These are phyloP conservation scores for Urocynchramus pylzowi DNA, from an alignment of 2,113 vertebrate species.

Conservation along the genomic window DNA sequence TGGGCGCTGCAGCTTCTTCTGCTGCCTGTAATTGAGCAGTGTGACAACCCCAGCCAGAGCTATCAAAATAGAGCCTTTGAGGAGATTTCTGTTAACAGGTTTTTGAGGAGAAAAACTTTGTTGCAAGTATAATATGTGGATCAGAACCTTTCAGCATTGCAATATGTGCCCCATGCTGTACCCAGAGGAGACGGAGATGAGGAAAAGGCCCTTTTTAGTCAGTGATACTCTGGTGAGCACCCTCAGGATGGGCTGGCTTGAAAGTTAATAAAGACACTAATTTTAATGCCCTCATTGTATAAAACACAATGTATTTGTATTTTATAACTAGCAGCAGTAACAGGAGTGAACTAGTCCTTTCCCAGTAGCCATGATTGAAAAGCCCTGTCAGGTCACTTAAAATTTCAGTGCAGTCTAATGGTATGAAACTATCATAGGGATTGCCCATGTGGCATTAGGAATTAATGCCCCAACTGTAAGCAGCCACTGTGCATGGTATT, in stretches of 20 bases:
- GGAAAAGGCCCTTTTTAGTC: neutral
- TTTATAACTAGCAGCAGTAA: conserved; percentile 44
- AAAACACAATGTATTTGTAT: neutral
- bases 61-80: conserved; percentile 69
- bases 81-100: conserved; percentile 43
- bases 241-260: neutral
- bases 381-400: conserved; percentile 56
- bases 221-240: neutral
- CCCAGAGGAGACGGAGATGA: neutral
- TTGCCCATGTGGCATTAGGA: conserved; percentile 41
- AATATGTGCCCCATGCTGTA: neutral
- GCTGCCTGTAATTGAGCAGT: conserved; percentile 70
- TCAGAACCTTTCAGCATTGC: neutral
- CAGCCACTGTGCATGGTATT: neutral
- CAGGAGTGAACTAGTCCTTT: neutral
- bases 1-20: conserved; percentile 28
- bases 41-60: conserved; percentile 59
- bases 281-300: conserved; percentile 5
- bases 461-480: conserved; percentile 44
- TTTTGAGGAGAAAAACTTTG: conserved; percentile 42
- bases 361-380: conserved; percentile 38
- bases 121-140: neutral
- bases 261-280: conserved; percentile 36
- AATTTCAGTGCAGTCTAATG: conserved; percentile 51
- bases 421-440: conserved; percentile 40